These are phyloP conservation scores for Poecilia velifera DNA, from an alignment of 2,797 vertebrate species.

Conservation along the genomic window DNA sequence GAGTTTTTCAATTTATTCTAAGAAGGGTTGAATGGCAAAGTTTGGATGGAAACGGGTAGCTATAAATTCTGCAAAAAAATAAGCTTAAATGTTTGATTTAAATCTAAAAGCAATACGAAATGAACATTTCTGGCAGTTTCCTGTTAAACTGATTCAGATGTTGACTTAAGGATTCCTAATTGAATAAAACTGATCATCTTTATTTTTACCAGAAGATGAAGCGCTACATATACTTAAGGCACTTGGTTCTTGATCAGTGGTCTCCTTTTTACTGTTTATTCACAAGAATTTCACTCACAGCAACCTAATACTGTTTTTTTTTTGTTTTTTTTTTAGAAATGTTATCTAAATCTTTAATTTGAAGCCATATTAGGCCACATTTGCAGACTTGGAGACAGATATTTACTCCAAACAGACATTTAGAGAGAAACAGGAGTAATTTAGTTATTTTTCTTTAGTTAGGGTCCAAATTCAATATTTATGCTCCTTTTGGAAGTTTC, in stretches of 20 bases:
- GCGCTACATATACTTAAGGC: background rate
- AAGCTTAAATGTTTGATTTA: background rate
- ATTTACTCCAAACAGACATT: background rate
- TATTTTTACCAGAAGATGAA: background rate
- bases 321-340: too few relatives aligned
- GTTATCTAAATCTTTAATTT: background rate
- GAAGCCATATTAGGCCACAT: background rate
- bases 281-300: background rate
- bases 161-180: background rate
- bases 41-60: background rate
- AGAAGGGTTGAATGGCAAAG: background rate
- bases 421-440: background rate
- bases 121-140: background rate
- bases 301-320: background rate
- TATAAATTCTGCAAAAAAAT: background rate
- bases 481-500: background rate
- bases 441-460: background rate
- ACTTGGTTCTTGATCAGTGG: background rate
- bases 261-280: background rate
- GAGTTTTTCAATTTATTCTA: background rate
- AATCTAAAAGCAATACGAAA: background rate
- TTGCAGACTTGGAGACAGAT: background rate
- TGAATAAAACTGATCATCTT: background rate
- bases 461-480: too few relatives aligned
- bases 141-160: background rate